Conservation (phyloP, 2,888 invertebrate genomes). For the Lobophora halterata region DNA sequence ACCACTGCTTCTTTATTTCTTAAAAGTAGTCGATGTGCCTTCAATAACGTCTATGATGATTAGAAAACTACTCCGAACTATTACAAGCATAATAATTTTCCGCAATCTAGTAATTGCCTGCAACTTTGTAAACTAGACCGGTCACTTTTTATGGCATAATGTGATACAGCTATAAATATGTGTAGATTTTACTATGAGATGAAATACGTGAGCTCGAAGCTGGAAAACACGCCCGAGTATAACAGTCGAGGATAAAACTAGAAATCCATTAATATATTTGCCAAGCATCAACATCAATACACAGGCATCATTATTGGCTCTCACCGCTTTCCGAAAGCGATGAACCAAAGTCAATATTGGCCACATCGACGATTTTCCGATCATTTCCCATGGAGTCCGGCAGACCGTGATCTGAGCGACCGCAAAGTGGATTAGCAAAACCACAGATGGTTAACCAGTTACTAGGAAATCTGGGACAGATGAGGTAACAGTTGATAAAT, state of each 20-base stretch:
- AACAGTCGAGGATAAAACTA: too few relatives aligned
- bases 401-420: constrained; percentile 37
- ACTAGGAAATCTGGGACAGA: neutral
- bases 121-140: constrained; percentile 5
- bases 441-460: constrained; percentile 6
- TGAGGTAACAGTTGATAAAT: constrained; percentile 4
- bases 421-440: constrained; percentile 52
- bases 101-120: constrained; percentile 1
- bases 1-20: neutral
- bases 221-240: too few relatives aligned
- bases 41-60: neutral
- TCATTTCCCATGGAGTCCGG: constrained; percentile 41
- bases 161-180: constrained; percentile 4
- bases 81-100: constrained; percentile 12
- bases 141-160: constrained; percentile 6
- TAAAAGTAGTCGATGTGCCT: neutral
- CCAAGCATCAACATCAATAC: constrained; percentile 10
- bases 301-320: constrained; percentile 7
- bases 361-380: constrained; percentile 43
- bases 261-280: too few relatives aligned
- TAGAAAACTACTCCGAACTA: constrained; percentile 5
- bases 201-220: neutral
- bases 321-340: constrained; percentile 13
- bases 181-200: constrained; percentile 5
- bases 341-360: constrained; percentile 13